Percentiles rank a stretch among this genome's conserved stretches.
phyloP scores from a whole-genome alignment of 2,888 invertebrate genomes.

The Hypolimnas misippus region DNA sequence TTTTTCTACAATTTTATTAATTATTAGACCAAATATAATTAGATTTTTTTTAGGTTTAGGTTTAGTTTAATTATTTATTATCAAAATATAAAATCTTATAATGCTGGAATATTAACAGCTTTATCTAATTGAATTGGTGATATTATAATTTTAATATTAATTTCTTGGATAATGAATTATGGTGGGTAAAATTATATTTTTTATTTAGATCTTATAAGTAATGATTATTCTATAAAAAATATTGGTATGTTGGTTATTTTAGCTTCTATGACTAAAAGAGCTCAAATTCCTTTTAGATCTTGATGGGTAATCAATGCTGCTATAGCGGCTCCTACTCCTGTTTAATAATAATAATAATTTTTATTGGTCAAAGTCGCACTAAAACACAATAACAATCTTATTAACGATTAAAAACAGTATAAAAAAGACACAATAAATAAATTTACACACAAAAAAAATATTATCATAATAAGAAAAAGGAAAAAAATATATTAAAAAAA shows the following conservation, averaged over 20 bases:
- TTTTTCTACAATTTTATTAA: slow-evolving; percentile 86
- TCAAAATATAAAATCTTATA: slow-evolving; percentile 87
- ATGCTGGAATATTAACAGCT: slow-evolving; percentile 88
- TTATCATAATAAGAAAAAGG: too few species aligned
- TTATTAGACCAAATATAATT: slow-evolving; percentile 88
- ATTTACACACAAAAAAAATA: too few species aligned
- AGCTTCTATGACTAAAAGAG: slow-evolving; percentile 89
- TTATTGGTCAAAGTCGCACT: too few species aligned
- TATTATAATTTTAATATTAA: slow-evolving; percentile 86
- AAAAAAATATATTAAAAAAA: too few species aligned
- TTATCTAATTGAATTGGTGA: slow-evolving; percentile 90
- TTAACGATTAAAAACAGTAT: too few species aligned
- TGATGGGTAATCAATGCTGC: slow-evolving; percentile 90
- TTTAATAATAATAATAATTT: too few species aligned
- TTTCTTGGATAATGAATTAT: too few species aligned
- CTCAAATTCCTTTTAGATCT: slow-evolving; percentile 91
- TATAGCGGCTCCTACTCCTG: slow-evolving; percentile 90
- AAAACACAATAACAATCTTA: too few species aligned
- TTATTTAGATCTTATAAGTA: slow-evolving; percentile 79
- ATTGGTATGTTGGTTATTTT: slow-evolving; percentile 74
- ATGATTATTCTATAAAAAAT: slow-evolving; percentile 63
- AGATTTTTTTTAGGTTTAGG: slow-evolving; percentile 87
- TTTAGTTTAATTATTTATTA: slow-evolving; percentile 89
- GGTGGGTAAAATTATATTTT: slow-evolving; percentile 82
- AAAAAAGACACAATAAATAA: too few species aligned